Evolutionary conservation across 1,140 invertebrate genomes (phyloP).

Genomic region (Diorhabda elongata): DNA sequence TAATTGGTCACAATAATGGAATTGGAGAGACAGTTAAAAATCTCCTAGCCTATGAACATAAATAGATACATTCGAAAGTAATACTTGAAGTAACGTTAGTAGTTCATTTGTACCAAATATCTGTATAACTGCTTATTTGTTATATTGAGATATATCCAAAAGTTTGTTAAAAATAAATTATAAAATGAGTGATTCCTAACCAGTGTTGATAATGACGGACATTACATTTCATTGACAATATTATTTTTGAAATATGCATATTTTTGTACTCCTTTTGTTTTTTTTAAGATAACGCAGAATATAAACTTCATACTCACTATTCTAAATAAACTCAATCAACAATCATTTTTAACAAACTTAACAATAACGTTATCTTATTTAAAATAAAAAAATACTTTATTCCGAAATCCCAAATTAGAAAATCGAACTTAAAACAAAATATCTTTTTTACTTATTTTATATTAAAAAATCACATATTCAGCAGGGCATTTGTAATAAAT

Average conservation of each 20-base stretch:
- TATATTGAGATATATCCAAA: no score
- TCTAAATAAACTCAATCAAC: slow-evolving; percentile 10
- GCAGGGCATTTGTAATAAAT: no score
- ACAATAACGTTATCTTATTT: slow-evolving; percentile 4
- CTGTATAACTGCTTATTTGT: no score
- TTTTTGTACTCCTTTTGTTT: slow-evolving; percentile 7
- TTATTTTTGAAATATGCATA: slow-evolving; percentile 10
- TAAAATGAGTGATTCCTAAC: not conserved
- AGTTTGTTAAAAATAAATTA: not conserved
- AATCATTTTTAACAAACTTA: slow-evolving; percentile 13
- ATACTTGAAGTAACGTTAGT: no score
- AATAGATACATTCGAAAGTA: no score
- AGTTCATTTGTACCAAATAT: no score
- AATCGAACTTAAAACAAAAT: no score
- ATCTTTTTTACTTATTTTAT: no score
- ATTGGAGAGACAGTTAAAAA: no score
- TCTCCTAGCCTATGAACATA: no score
- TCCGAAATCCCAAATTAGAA: not conserved
- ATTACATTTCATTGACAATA: not conserved
- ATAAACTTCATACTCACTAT: slow-evolving; percentile 8
- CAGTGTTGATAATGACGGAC: not conserved
- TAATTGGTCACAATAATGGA: no score
- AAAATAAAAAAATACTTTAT: slow-evolving; percentile 6
- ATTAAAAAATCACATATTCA: no score
- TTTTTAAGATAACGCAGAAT: slow-evolving; percentile 14